Evolutionary conservation across 2,888 invertebrate genomes (phyloP), one percentile per base, ranked within the genome.

Genomic region (Plagodis dolabraria): DNA sequence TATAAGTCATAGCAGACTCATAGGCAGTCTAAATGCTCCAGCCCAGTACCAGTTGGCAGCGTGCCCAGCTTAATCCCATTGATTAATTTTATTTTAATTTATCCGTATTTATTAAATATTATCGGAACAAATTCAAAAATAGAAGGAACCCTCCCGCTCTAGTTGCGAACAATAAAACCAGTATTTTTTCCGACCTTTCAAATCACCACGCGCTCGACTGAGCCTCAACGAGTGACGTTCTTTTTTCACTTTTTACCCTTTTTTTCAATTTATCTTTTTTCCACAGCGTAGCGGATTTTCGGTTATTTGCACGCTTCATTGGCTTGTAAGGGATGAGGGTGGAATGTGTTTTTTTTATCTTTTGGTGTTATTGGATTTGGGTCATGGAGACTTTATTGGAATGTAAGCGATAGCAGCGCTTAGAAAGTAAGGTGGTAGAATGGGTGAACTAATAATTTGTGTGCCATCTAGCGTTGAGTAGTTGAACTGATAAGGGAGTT

Each of bases 251-350:
- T 69, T 71, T 72, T 70, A 8, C 55, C 62, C 67, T 56, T 76
- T 74, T 83, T 86, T 86, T 75, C 82, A 83, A 83, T 88, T 86
- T 85, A 86, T 85, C 86, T 87, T 88, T 89, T 91, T 89, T 87
- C 87, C 87, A 83, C 88, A 86, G 77, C 71, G 77, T 76, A 83
- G 82, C 82, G 86, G 88, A 90, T 92, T 92, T 92, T 91, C 89
- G 89, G 86, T 86, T 91, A 89, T 92, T 91, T 89, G 87, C 89
- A 80, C 88, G 89, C 91, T 88, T 91, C 92, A 92, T 92, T 92
- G 92, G 89, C 89, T 90, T 82, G 89, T 87, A 89, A 91, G 88
- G 87, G 92, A 90, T 61, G 87, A 87, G 87, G 89, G 89, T 83
- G 75, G 77, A 73, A 75, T 82, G 80, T 80, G 83, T 76, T 83